phyloP scores from a whole-genome alignment of 1,140 invertebrate species.

The Drosophila quadrilineata region DNA sequence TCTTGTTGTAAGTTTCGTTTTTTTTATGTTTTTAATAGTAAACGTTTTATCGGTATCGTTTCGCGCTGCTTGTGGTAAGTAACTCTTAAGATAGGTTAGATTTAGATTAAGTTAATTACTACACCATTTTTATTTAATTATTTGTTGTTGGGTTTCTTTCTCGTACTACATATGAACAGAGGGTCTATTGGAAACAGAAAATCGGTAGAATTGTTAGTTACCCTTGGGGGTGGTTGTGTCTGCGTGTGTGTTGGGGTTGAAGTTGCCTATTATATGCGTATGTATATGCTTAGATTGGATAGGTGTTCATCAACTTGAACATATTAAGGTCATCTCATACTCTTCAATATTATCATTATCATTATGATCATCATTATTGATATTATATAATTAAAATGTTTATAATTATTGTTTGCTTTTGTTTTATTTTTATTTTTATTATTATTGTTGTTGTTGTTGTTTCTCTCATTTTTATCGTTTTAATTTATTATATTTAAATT shows the following conservation, averaged over 20 bases:
- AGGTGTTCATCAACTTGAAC: slow-evolving; percentile 33
- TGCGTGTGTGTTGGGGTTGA: slow-evolving; percentile 12
- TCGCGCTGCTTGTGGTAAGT: slow-evolving; percentile 69
- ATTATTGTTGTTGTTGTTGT: slow-evolving; percentile 60
- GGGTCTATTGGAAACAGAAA: slow-evolving; percentile 63
- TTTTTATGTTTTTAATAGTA: no score
- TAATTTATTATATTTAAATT: slow-evolving; percentile 80
- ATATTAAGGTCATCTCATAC: slow-evolving; percentile 52
- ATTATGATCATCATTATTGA: slow-evolving; percentile 58
- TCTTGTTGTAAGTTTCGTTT: slow-evolving; percentile 42
- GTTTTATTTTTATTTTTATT: slow-evolving; percentile 54
- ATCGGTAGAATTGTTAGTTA: slow-evolving; percentile 41
- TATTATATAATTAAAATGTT: slow-evolving; percentile 63
- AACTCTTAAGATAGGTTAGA: slow-evolving; percentile 67
- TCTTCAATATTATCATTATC: slow-evolving; percentile 28
- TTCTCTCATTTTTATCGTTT: slow-evolving; percentile 52
- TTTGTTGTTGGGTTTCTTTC: slow-evolving; percentile 33
- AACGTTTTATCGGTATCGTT: slow-evolving; percentile 44
- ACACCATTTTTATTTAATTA: slow-evolving; percentile 43
- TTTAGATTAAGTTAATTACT: slow-evolving; percentile 71
- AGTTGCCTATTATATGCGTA: slow-evolving; percentile 50
- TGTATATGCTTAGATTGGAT: slow-evolving; percentile 39
- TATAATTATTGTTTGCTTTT: slow-evolving; percentile 59
- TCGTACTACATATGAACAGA: slow-evolving; percentile 74
- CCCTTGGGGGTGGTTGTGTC: not conserved